Conservation (phyloP, 2,797 vertebrate species). For the Prionace glauca region DNA sequence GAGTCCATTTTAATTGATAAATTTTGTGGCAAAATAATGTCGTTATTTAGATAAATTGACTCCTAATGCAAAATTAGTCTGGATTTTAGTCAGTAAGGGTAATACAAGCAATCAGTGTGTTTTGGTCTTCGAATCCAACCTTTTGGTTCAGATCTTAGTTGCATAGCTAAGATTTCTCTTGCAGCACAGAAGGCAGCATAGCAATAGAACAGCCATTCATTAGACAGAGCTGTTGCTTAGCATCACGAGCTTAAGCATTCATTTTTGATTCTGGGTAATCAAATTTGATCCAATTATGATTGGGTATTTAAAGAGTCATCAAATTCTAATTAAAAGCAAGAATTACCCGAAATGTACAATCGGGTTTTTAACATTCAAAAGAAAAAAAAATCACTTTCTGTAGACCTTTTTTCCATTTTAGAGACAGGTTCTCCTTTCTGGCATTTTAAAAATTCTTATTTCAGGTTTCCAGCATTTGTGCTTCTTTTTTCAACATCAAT, state of each 20-base stretch:
- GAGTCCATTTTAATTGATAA: background rate
- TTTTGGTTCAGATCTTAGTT: background rate
- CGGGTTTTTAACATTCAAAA: background rate
- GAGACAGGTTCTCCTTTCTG: background rate
- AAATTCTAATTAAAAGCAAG: constrained; percentile 8
- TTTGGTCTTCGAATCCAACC: background rate
- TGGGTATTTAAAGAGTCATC: background rate
- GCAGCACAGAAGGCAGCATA: background rate
- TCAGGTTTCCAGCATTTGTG: background rate
- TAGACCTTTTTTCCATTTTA: background rate
- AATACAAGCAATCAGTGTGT: background rate
- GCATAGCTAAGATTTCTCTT: background rate
- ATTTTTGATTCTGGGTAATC: background rate
- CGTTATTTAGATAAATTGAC: background rate
- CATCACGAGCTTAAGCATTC: background rate
- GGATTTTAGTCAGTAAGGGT: background rate
- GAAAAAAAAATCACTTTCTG: background rate
- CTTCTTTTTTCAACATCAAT: background rate
- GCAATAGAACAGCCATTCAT: background rate
- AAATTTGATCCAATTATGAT: constrained; percentile 8
- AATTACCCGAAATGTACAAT: background rate
- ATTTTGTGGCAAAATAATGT: background rate
- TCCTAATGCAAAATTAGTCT: background rate
- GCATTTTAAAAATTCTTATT: background rate
- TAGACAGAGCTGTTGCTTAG: background rate